A percentile compares a stretch with the other conserved stretches of the same genome.
These are phyloP conservation scores for Cavia porcellus DNA, from an alignment of 2,113 vertebrate species.

Conservation along the genomic window DNA sequence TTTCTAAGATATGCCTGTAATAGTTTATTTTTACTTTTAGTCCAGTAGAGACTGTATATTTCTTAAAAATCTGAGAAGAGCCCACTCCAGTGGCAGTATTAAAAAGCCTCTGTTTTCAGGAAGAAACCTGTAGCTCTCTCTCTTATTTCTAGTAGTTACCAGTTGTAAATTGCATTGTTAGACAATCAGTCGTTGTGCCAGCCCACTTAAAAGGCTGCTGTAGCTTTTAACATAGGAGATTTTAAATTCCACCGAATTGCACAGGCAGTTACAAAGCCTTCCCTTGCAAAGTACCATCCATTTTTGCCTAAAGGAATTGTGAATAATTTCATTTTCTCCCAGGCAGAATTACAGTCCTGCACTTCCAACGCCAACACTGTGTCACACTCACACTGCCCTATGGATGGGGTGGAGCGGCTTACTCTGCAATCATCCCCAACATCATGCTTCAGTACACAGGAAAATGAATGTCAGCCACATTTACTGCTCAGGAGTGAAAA, in stretches of 20 bases:
- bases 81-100: not conserved
- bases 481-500: not conserved
- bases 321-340: constrained; percentile 8
- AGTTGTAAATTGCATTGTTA: not conserved
- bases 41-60: not conserved
- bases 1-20: not conserved
- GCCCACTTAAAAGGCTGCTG: not conserved
- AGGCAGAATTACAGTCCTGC: not conserved
- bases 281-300: not conserved
- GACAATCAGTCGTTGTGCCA: not conserved
- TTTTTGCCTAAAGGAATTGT: not conserved
- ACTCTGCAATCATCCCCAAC: not conserved
- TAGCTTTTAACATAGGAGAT: not conserved
- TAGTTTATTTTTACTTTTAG: not conserved
- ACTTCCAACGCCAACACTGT: not conserved
- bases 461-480: not conserved
- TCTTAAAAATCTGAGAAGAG: not conserved
- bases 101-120: not conserved
- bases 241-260: not conserved
- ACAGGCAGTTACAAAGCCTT: not conserved
- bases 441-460: not conserved
- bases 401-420: not conserved
- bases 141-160: not conserved
- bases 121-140: not conserved
- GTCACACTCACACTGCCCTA: not conserved